Evolutionary conservation across 2,888 invertebrate genomes (phyloP).

Genomic region (Rotaria macrura): DNA sequence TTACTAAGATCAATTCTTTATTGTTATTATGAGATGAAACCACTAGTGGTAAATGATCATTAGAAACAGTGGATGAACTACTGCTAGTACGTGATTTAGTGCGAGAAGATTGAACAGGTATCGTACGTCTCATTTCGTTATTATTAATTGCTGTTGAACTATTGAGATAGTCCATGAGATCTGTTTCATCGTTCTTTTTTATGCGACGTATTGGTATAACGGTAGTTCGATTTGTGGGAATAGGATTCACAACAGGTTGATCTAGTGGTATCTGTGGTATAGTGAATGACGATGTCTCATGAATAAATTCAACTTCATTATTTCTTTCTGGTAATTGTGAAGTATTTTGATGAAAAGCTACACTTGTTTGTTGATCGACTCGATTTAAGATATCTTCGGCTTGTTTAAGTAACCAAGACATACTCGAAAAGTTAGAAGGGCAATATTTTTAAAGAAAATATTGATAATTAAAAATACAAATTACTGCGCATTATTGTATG

Average conservation of each 20-base stretch:
- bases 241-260: background rate
- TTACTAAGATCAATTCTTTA: background rate
- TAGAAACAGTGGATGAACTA: background rate
- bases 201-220: background rate
- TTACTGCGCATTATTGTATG: too few species aligned
- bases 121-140: background rate
- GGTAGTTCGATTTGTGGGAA: background rate
- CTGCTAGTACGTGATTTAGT: background rate
- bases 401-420: slow-evolving; percentile 4
- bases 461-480: too few species aligned
- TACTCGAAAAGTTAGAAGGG: background rate
- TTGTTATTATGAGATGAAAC: background rate
- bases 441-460: too few species aligned
- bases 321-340: background rate
- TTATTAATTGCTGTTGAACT: background rate
- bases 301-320: background rate
- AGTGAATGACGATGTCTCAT: background rate
- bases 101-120: background rate
- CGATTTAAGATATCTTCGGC: slow-evolving; percentile 16
- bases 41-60: background rate
- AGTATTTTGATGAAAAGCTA: background rate
- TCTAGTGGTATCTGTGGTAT: background rate
- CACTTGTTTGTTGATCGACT: slow-evolving; percentile 19
- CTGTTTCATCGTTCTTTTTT: background rate
- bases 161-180: background rate